Evolutionary conservation across 2,888 invertebrate species (phyloP).

Genomic region (Limnephilus auricula): DNA sequence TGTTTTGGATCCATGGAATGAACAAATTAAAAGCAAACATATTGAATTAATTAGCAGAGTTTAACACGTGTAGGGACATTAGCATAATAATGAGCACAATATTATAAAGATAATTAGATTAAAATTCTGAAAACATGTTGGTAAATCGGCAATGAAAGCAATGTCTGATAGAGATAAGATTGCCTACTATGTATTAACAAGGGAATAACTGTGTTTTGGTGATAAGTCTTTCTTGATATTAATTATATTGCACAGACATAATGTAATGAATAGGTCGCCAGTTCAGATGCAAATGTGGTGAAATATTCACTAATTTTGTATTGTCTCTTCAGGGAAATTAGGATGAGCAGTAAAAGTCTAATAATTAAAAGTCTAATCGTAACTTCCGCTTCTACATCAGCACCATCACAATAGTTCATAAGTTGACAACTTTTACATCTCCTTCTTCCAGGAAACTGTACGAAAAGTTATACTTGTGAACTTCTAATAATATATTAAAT

Average conservation of each 20-base stretch:
- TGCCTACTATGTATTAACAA: not conserved
- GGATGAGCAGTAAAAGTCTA: not conserved
- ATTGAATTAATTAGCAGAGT: not conserved
- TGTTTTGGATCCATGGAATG: not conserved
- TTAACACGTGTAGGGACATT: not conserved
- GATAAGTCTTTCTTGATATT: not conserved
- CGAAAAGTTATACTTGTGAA: conserved; percentile 6
- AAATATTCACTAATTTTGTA: conserved; percentile 21
- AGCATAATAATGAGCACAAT: not conserved
- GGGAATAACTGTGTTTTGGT: not conserved
- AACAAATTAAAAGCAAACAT: not conserved
- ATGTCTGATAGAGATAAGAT: conserved; percentile 10
- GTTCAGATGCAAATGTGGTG: not conserved
- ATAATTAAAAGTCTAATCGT: not conserved
- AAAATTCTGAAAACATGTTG: not conserved
- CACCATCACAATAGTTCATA: conserved; percentile 41
- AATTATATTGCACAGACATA: not conserved
- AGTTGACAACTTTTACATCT: not conserved
- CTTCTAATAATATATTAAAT: conserved; percentile 17
- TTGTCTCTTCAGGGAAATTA: conserved; percentile 8
- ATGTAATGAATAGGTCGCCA: not conserved
- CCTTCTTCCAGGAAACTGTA: not conserved
- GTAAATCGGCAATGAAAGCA: conserved; percentile 2
- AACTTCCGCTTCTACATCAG: conserved; percentile 15
- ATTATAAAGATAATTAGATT: not conserved